A percentile compares a stretch with the other conserved stretches of the same genome.
Conservation (phyloP, 53 echinoderm and acorn worm species). For the Pentamera pediparva region DNA sequence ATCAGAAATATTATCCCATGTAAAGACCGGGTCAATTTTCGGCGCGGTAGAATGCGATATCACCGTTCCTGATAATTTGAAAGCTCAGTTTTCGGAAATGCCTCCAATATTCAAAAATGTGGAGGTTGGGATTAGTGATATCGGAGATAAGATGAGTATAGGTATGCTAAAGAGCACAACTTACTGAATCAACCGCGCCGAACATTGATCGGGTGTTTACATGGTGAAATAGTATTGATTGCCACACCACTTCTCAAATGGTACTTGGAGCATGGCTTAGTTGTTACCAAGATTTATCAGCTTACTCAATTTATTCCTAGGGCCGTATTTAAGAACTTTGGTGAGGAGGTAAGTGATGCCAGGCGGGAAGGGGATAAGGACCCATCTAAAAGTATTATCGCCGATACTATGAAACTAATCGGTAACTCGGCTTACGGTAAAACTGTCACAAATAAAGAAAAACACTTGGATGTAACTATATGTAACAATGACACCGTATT, state of each 20-base stretch:
- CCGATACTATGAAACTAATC: slow-evolving; percentile 19
- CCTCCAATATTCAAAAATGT: slow-evolving; percentile 13
- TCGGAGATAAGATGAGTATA: slow-evolving; percentile 46
- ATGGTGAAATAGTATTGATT: slow-evolving; percentile 22
- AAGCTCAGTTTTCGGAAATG: slow-evolving; percentile 13
- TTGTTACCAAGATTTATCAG: slow-evolving; percentile 34
- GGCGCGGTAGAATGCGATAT: slow-evolving; percentile 45
- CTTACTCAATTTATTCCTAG: slow-evolving; percentile 28
- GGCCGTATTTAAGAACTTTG: too few relatives aligned
- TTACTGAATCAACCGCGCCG: slow-evolving; percentile 44
- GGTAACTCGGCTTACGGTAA: slow-evolving; percentile 33
- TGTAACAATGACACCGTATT: slow-evolving; percentile 1
- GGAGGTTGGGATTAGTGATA: slow-evolving; percentile 26
- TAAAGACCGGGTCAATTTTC: not conserved
- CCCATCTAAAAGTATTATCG: slow-evolving; percentile 3
- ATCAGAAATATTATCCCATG: not conserved
- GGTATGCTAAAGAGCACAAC: not conserved
- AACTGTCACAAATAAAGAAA: slow-evolving; percentile 36
- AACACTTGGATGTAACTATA: slow-evolving; percentile 2
- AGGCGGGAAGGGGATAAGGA: slow-evolving; percentile 27
- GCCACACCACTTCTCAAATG: slow-evolving; percentile 37
- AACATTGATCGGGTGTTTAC: slow-evolving; percentile 47
- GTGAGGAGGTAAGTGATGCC: too few relatives aligned
- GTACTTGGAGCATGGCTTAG: slow-evolving; percentile 40
- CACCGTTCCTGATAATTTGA: not conserved